A percentile compares a stretch with the other conserved stretches of the same genome.
Evolutionary conservation across 1,140 invertebrate species (phyloP).

Genomic region (Lepeophtheirus salmonis): DNA sequence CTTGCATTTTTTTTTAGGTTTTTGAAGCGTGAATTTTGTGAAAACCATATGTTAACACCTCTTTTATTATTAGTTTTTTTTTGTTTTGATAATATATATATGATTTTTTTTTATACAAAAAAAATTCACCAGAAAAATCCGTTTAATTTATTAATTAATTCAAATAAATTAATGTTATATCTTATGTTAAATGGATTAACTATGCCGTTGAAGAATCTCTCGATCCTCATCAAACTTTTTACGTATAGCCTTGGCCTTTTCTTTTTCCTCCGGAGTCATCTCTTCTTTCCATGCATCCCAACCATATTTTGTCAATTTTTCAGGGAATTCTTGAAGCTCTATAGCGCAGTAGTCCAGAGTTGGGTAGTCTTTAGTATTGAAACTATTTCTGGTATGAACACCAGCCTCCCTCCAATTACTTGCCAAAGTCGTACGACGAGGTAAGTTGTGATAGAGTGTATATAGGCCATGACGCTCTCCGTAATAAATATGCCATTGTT

Average conservation of each 20-base stretch:
- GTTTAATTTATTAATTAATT: no score
- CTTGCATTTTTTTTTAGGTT: no score
- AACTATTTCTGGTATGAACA: conserved; percentile 7
- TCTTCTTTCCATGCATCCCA: conserved; percentile 10
- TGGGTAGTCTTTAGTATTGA: conserved; percentile 13
- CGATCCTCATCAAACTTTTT: background rate
- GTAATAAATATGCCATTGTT: conserved; percentile 17
- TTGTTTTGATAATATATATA: background rate
- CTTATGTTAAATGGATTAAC: no score
- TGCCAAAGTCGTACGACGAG: background rate
- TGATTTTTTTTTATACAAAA: no score
- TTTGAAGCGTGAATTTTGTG: no score
- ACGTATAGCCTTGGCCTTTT: background rate
- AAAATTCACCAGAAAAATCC: no score
- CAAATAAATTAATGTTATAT: no score
- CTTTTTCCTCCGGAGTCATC: background rate
- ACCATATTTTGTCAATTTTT: conserved; percentile 2
- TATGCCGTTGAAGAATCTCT: no score
- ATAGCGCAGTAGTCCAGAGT: conserved; percentile 15
- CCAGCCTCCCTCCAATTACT: conserved; percentile 17
- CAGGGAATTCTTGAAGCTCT: conserved; percentile 16
- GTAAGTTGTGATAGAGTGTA: conserved; percentile 15
- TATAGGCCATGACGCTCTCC: conserved; percentile 9
- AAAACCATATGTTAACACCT: no score
- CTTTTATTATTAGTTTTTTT: background rate